A percentile compares a stretch with the other conserved stretches of the same genome.
These are phyloP conservation scores for Ophioderma brevispina DNA, from an alignment of 35 echinoderm and acorn worm species.

Conservation along the genomic window DNA sequence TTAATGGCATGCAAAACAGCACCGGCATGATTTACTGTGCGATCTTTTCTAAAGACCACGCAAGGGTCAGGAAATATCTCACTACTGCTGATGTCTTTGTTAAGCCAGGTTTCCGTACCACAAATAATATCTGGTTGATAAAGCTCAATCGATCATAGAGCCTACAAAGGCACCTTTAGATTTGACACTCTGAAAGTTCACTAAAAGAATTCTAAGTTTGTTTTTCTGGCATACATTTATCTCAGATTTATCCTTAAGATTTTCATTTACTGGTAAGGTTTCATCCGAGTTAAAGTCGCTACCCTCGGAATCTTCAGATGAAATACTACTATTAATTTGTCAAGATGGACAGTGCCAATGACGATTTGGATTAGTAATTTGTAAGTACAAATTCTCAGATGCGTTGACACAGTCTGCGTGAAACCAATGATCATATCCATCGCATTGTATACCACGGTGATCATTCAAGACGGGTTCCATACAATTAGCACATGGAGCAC, in stretches of 20 bases:
- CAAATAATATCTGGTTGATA: conserved; percentile 45
- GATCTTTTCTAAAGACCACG: conserved; percentile 7
- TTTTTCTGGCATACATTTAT: not conserved
- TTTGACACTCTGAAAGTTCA: conserved; percentile 44
- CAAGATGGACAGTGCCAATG: conserved; percentile 4
- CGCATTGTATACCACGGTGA: conserved; percentile 6
- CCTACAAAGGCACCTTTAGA: not conserved
- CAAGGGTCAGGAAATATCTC: conserved; percentile 43
- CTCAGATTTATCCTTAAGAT: not conserved
- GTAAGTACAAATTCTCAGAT: not conserved
- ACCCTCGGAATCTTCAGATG: not conserved
- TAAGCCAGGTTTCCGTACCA: conserved; percentile 51
- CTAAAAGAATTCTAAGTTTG: conserved; percentile 3
- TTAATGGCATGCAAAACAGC: not conserved
- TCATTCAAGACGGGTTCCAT: conserved; percentile 2
- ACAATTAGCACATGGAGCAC: conserved; percentile 14
- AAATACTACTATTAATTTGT: not conserved
- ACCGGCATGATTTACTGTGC: not conserved
- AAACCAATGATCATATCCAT: not conserved
- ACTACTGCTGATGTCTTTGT: conserved; percentile 17
- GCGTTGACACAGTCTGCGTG: not conserved
- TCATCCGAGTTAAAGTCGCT: not conserved
- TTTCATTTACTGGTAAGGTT: not conserved
- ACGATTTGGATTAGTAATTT: not conserved
- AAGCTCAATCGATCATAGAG: not conserved